phyloP scores from a whole-genome alignment of 2,797 vertebrate genomes.

The Morelia viridis region DNA sequence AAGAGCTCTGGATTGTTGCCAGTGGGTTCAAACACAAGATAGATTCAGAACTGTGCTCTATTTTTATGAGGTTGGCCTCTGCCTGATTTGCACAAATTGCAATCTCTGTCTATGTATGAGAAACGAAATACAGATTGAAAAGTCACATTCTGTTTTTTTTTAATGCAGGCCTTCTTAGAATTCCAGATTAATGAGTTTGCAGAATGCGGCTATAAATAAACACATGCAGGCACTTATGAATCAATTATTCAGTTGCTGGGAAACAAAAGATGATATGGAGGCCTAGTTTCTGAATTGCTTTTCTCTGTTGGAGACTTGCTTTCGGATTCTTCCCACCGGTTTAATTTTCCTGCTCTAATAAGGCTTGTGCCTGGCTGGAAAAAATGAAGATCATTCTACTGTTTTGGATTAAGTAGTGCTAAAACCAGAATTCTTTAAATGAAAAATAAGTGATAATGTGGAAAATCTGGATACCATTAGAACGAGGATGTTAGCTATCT shows the following conservation, averaged over 20 bases:
- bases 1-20: not conserved
- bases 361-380: not conserved
- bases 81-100: not conserved
- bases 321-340: slow-evolving; percentile 21
- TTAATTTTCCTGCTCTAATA: slow-evolving; percentile 21
- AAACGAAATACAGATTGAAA: not conserved
- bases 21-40: not conserved
- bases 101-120: not conserved
- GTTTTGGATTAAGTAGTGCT: not conserved
- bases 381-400: not conserved
- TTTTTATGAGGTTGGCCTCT: not conserved
- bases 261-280: slow-evolving; percentile 16
- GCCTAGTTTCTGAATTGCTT: slow-evolving; percentile 17
- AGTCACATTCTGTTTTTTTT: slow-evolving; percentile 6
- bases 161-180: not conserved
- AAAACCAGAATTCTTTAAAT: not conserved
- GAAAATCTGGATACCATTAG: not conserved
- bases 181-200: not conserved
- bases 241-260: slow-evolving; percentile 52
- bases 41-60: not conserved
- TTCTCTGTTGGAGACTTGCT: not conserved
- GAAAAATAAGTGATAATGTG: not conserved
- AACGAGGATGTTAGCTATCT: not conserved
- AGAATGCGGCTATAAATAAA: slow-evolving; percentile 1
- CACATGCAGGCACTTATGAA: not conserved